Evolutionary conservation across 2,113 vertebrate genomes (phyloP).

Genomic region (Butastur rufipennis): DNA sequence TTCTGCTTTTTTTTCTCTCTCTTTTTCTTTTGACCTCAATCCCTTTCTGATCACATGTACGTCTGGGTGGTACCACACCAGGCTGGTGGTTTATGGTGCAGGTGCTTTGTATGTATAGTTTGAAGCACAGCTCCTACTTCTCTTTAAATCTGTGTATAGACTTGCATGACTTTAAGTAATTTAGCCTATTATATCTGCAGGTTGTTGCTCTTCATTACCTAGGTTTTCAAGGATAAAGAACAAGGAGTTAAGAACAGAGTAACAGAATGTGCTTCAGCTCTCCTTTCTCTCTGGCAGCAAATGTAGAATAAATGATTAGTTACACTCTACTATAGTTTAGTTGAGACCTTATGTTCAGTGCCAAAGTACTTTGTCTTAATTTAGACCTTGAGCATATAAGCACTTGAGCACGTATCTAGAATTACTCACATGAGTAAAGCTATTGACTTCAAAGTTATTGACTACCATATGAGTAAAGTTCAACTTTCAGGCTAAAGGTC

Average conservation of each 20-base stretch:
- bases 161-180: neutral
- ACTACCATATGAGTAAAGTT: neutral
- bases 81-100: neutral
- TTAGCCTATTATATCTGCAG: neutral
- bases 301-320: neutral
- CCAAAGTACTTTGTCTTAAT: constrained; percentile 16
- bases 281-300: neutral
- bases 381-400: neutral
- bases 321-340: neutral
- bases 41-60: neutral
- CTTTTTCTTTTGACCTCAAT: neutral
- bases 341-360: neutral
- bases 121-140: neutral
- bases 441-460: neutral
- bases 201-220: neutral
- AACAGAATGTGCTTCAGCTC: neutral
- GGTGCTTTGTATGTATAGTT: neutral
- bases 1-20: neutral
- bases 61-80: neutral
- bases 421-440: neutral
- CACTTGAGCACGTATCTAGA: neutral
- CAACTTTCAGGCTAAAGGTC: neutral
- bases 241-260: neutral
- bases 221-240: neutral
- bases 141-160: neutral